Evolutionary conservation across 1,140 invertebrate species (phyloP), one percentile per base, ranked within the genome.

Genomic region (Nylanderia fulva): DNA sequence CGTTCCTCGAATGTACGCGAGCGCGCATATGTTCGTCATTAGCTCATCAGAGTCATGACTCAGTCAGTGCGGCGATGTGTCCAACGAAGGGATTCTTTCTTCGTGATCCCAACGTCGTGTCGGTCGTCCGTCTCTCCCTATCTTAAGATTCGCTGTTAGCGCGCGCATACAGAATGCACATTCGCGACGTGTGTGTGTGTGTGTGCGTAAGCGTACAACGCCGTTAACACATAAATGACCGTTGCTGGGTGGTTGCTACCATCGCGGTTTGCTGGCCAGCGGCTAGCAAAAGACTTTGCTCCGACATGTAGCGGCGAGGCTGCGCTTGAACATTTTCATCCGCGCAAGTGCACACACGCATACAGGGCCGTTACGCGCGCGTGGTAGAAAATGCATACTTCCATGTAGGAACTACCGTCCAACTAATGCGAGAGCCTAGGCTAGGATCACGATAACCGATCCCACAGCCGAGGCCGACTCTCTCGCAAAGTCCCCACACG

Each of bases 11-110:
- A 74, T 68, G 18, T 48, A 74, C 52, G 42, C 68, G 75, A 85
- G 76, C 52, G 64, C 24, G 84, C 87, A 89, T 89, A 89, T 88
- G 84, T 88, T 89, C 87, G 87, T 89, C 86, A 88, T 89, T 89
- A 88, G 86, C 71, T 89, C 84, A 88, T 85, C 86, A 77, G 66
- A 84, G 52, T 80, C 85, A 60, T 86, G 88, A 89, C 79, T 89
- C 88, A 89, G 87, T 63, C 42, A 27, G 27, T 24, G 69, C 36
- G 29, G 24, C 69, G 33, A 42, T 72, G 72, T 79, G 58, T 72
- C 56, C 75, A 33, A 86, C 74, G 68, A 89, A 90, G 85, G 69
- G 74, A 90, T 90, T 89, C 88, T 86, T 86, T 90, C 80, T 86
- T 74, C 75, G 85, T 66, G 87, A 89, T 85, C 68, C 76, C 36